Base-by-base conservation (phyloP, 2,113 vertebrate genomes). In the Sinocyclocheilus maitianheensis region DNA sequence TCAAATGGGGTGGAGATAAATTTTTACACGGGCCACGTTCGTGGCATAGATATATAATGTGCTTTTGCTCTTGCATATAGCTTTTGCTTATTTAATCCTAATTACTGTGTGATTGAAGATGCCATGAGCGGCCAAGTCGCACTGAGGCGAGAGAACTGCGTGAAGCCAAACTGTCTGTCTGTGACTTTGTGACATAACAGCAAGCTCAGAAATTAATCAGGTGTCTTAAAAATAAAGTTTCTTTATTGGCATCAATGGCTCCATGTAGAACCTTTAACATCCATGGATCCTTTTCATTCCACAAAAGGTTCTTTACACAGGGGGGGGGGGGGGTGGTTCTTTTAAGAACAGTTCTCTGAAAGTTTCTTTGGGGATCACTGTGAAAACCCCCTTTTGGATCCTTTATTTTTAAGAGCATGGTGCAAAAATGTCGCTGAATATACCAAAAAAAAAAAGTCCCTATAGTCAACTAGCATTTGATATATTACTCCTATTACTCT, bases 31-130 rank as follows among this genome's bases (percentile, higher is more conserved):
- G 84, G 84, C 14, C 26, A 72, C 53, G 37, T 85, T 80, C 37
- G 26, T 72, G 40, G 34, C 10, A 14, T 51, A 46, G 34, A 72
- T 24, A 37, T 24, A 60, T 80, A 85, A 79, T 72, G 46, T 77
- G 75, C 24, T 43, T 85, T n/a, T 80, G 22, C 55, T 24, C 12
- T 77, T 80, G 58, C 58, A 63, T 85, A 69, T 80, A 79, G 69
- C 20, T 43, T 80, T 80, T 58, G 46, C 51, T 46, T 65, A 69
- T 85, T 78, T 55, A 78, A 85, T 55, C 72, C 43, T 84, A 84
- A 77, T 75, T 77, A 84, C 65, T 87, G 55, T 83, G 84, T 86
- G 89, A 80, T 80, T 80, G 77, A 63, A 80, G 37, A 63, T 14
- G 5, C 72, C 55, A 63, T 12, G 2, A 77, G 58, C 37, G 3